A percentile compares a stretch with the other conserved stretches of the same genome.
Conservation (phyloP, 2,113 vertebrate genomes). For the Corapipo altera region DNA sequence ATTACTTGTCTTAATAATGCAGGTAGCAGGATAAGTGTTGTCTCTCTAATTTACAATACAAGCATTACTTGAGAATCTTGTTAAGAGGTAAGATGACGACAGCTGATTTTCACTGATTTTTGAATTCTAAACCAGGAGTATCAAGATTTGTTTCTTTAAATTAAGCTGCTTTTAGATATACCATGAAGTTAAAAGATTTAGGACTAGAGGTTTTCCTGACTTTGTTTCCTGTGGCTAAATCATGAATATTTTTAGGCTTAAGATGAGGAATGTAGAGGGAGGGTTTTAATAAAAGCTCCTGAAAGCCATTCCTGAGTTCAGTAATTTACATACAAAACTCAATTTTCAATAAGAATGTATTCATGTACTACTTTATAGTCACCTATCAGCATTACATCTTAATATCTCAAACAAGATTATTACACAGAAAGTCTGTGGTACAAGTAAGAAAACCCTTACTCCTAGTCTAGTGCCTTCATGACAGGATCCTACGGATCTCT, state of each 20-base stretch:
- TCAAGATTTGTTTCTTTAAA: neutral
- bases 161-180: neutral
- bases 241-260: neutral
- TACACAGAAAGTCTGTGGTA: neutral
- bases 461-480: neutral
- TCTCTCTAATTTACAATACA: neutral
- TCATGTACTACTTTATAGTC: neutral
- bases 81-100: neutral
- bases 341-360: neutral
- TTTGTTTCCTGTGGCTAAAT: neutral
- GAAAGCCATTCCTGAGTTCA: neutral
- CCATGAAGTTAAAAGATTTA: neutral
- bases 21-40: neutral
- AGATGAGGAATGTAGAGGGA: neutral
- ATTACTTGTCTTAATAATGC: neutral
- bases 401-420: neutral
- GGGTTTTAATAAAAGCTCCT: neutral
- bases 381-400: neutral
- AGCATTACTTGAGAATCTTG: neutral
- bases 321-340: neutral
- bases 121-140: neutral
- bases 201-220: neutral
- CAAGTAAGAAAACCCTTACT: neutral
- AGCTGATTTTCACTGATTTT: neutral
- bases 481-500: neutral